Evolutionary conservation across 2,888 invertebrate genomes (phyloP).

Genomic region (Coronaproctus castanopsis): DNA sequence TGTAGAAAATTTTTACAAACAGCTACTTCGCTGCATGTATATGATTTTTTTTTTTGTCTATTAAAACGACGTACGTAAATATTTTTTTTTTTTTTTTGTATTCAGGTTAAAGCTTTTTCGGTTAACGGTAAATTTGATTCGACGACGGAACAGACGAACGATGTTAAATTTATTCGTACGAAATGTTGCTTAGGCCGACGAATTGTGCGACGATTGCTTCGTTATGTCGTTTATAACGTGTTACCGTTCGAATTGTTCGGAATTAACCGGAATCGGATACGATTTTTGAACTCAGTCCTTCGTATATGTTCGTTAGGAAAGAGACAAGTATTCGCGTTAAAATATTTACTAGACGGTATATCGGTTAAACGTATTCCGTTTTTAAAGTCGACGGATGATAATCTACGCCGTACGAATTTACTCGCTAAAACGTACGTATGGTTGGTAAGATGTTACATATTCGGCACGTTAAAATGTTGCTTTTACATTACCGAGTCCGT

Average conservation of each 20-base stretch:
- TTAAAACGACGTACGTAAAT: no score
- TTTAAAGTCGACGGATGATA: neutral
- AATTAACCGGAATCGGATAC: neutral
- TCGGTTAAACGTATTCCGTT: neutral
- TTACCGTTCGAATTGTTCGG: constrained; percentile 6
- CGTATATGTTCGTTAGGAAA: constrained; percentile 1
- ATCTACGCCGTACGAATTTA: constrained; percentile 4
- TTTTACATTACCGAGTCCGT: constrained; percentile 8
- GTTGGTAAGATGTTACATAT: constrained; percentile 8
- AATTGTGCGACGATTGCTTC: constrained; percentile 5
- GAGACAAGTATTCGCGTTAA: constrained; percentile 6
- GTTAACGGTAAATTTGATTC: no score
- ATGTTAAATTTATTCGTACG: no score
- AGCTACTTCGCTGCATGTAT: no score
- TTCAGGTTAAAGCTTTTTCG: no score
- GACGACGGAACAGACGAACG: no score
- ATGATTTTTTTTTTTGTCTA: no score
- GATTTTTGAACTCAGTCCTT: constrained; percentile 4
- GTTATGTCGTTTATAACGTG: constrained; percentile 2
- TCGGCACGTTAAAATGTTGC: constrained; percentile 4
- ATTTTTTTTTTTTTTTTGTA: no score
- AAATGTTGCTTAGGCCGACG: no score
- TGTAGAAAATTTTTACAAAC: no score
- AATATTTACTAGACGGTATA: constrained; percentile 1
- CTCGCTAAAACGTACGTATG: constrained; percentile 7